phyloP scores from a whole-genome alignment of 2,888 invertebrate species.

The Sipha maydis region DNA sequence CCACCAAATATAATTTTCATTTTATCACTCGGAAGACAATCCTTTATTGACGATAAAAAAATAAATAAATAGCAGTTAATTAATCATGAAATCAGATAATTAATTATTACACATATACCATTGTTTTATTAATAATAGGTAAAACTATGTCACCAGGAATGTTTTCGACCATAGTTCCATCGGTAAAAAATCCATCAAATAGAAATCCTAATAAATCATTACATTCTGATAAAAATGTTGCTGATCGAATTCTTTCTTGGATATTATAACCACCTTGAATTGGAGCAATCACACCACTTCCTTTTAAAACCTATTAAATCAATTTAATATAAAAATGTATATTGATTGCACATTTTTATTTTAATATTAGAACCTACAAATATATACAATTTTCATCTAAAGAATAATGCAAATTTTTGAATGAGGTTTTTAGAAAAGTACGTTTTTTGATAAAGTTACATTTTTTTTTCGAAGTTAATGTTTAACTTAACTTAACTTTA shows the following conservation, averaged over 20 bases:
- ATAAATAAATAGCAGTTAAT: neutral
- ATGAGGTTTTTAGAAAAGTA: too few relatives aligned
- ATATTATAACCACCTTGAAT: conserved; percentile 80
- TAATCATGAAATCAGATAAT: neutral
- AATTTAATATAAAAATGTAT: neutral
- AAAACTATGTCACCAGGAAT: conserved; percentile 71
- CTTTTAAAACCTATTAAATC: conserved; percentile 68
- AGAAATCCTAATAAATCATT: conserved; percentile 77
- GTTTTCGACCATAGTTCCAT: conserved; percentile 74
- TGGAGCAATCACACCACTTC: conserved; percentile 73
- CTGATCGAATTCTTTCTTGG: conserved; percentile 75
- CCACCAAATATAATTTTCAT: conserved; percentile 80
- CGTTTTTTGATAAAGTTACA: too few relatives aligned
- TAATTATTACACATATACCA: conserved; percentile 70
- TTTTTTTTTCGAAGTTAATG: too few relatives aligned
- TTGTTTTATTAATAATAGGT: conserved; percentile 73
- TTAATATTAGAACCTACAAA: too few relatives aligned
- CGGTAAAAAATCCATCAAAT: conserved; percentile 84
- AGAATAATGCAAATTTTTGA: too few relatives aligned
- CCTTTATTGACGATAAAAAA: conserved; percentile 68
- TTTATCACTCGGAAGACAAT: conserved; percentile 75
- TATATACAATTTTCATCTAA: too few relatives aligned
- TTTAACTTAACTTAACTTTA: too few relatives aligned
- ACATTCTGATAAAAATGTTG: conserved; percentile 73
- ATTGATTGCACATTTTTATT: too few relatives aligned